A percentile compares a stretch with the other conserved stretches of the same genome.
These are phyloP conservation scores for Drosophila truncata DNA, from an alignment of 1,140 invertebrate genomes.

Conservation along the genomic window DNA sequence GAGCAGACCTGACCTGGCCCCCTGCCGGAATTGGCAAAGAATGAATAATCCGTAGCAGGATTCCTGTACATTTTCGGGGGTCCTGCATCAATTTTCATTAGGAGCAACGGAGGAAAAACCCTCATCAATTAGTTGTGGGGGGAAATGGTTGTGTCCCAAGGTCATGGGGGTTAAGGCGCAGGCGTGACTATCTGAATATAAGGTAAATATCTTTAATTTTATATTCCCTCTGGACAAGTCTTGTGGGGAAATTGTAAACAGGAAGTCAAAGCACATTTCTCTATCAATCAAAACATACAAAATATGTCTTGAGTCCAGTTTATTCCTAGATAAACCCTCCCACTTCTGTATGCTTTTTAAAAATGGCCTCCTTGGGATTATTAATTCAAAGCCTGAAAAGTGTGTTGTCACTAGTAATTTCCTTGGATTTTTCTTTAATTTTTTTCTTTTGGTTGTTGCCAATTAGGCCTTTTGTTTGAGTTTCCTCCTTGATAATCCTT, in stretches of 20 bases:
- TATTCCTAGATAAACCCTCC: background rate
- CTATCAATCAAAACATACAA: background rate
- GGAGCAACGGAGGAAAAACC: constrained; percentile 13
- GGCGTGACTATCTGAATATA: constrained; percentile 17
- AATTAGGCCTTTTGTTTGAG: constrained; percentile 22
- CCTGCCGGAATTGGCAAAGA: constrained; percentile 5
- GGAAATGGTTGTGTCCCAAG: constrained; percentile 25
- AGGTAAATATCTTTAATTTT: background rate
- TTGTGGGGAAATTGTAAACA: background rate
- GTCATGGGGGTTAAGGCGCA: constrained; percentile 43
- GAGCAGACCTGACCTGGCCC: background rate
- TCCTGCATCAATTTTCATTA: constrained; percentile 57
- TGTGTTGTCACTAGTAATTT: background rate
- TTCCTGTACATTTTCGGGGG: constrained; percentile 26
- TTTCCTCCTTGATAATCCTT: constrained; percentile 33
- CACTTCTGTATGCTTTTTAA: background rate
- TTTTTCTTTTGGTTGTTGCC: background rate
- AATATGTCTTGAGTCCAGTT: background rate
- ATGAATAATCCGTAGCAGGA: constrained; percentile 62
- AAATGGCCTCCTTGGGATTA: too few relatives aligned
- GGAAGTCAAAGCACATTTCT: background rate
- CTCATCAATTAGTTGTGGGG: constrained; percentile 59
- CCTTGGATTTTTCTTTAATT: background rate
- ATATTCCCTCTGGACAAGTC: background rate
- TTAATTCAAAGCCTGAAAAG: background rate